A percentile compares a stretch with the other conserved stretches of the same genome.
Conservation (phyloP, 2,113 vertebrate species). For the Mus spicilegus region DNA sequence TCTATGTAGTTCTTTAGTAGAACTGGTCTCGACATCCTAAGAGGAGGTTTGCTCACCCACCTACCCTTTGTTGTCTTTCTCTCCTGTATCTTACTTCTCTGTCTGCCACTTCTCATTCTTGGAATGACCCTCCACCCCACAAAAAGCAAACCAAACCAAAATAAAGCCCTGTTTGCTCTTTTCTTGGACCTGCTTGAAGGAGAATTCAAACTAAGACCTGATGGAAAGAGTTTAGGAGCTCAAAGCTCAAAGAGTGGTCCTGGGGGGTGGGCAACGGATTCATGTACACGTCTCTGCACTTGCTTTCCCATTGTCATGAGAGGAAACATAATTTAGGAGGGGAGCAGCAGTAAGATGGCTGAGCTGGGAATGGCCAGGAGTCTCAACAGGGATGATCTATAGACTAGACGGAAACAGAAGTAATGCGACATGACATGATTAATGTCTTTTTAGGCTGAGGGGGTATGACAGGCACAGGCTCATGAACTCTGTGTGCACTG, state of each 20-base stretch:
- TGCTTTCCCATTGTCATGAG: not conserved
- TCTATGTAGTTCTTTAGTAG: not conserved
- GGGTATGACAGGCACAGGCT: not conserved
- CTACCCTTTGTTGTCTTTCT: not conserved
- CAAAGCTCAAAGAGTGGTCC: not conserved
- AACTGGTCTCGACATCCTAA: no score
- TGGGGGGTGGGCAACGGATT: not conserved
- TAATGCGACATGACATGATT: not conserved
- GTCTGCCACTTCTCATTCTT: not conserved
- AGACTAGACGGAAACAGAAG: not conserved
- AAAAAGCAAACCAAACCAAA: not conserved
- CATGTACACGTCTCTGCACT: not conserved
- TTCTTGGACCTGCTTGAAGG: not conserved
- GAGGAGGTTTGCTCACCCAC: not conserved
- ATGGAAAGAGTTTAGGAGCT: not conserved
- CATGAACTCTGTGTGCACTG: not conserved
- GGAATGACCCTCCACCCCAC: not conserved
- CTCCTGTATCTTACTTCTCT: not conserved
- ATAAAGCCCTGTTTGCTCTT: not conserved
- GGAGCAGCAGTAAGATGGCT: not conserved
- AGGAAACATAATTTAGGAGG: not conserved
- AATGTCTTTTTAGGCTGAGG: no score
- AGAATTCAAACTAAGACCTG: not conserved
- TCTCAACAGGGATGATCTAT: not conserved
- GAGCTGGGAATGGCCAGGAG: not conserved